Percentiles rank a stretch among this genome's conserved stretches.
Conservation (phyloP, 2,797 vertebrate genomes). For the Anolis apletophallus region DNA sequence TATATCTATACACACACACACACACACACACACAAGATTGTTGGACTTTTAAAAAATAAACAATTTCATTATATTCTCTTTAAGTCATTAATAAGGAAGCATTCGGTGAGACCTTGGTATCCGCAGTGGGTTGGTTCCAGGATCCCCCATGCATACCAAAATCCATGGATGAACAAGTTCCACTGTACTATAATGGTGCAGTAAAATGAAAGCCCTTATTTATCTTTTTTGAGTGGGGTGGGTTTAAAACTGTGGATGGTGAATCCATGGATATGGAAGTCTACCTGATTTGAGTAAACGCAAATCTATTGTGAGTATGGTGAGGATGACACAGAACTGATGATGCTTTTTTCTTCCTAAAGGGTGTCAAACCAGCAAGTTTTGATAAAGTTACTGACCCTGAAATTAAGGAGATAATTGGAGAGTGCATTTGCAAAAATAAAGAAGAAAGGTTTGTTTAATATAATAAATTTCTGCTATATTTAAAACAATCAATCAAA, state of each 20-base stretch:
- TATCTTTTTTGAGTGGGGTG: no score
- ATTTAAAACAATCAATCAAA: neutral
- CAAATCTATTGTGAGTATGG: neutral
- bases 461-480: neutral
- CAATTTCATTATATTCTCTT: neutral
- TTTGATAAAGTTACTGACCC: conserved; percentile 95
- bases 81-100: neutral
- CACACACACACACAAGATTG: neutral
- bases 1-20: no score
- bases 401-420: conserved; percentile 99
- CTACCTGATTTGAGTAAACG: neutral
- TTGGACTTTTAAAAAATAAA: neutral
- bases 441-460: conserved; percentile 94
- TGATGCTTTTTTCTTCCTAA: conserved; percentile 50
- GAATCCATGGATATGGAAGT: no score
- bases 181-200: no score
- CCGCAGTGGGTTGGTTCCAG: no score
- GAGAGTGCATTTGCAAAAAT: conserved; percentile 96
- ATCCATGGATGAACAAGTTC: no score
- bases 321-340: neutral
- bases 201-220: no score
- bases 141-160: no score
- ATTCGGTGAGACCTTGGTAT: neutral
- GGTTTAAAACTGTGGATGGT: no score
- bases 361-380: conserved; percentile 99